A percentile compares a stretch with the other conserved stretches of the same genome.
These are phyloP conservation scores for Charaxes varanes DNA, from an alignment of 1,140 invertebrate species.

Conservation along the genomic window DNA sequence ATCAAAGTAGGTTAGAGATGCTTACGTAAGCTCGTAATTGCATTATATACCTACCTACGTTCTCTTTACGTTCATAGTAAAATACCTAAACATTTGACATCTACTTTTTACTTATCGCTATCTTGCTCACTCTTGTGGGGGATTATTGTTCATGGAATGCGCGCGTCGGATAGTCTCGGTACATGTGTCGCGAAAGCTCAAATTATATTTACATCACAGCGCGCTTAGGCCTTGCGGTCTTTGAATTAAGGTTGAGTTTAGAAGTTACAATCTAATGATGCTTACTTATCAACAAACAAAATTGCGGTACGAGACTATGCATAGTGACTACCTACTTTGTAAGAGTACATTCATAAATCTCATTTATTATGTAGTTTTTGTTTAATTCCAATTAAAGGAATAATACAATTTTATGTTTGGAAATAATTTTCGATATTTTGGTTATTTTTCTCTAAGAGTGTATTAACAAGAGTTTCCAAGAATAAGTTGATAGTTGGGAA, in stretches of 20 bases:
- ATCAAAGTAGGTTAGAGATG: slow-evolving; percentile 63
- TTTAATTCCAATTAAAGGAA: slow-evolving; percentile 13
- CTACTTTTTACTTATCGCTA: slow-evolving; percentile 62
- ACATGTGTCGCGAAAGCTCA: slow-evolving; percentile 32
- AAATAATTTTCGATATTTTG: slow-evolving; percentile 8
- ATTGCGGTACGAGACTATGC: slow-evolving; percentile 51
- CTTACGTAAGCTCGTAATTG: slow-evolving; percentile 69
- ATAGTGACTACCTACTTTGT: slow-evolving; percentile 66
- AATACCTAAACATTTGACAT: slow-evolving; percentile 73
- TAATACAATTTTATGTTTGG: not conserved
- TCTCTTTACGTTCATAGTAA: slow-evolving; percentile 67
- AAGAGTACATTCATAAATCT: slow-evolving; percentile 67
- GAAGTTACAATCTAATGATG: slow-evolving; percentile 5
- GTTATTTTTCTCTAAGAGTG: slow-evolving; percentile 3
- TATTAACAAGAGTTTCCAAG: slow-evolving; percentile 19
- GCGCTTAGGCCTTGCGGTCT: slow-evolving; percentile 7
- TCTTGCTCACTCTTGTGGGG: slow-evolving; percentile 57
- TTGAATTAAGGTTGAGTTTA: slow-evolving; percentile 37
- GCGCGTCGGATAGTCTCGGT: slow-evolving; percentile 68
- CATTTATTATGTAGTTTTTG: slow-evolving; percentile 34
- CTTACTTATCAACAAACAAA: slow-evolving; percentile 19
- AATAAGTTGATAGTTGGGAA: slow-evolving; percentile 39
- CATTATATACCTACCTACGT: slow-evolving; percentile 70
- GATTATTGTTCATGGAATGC: slow-evolving; percentile 70
- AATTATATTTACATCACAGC: slow-evolving; percentile 24